Evolutionary conservation across 2,797 vertebrate genomes (phyloP), one percentile per base, ranked within the genome.

Genomic region (Erethizon dorsatum): DNA sequence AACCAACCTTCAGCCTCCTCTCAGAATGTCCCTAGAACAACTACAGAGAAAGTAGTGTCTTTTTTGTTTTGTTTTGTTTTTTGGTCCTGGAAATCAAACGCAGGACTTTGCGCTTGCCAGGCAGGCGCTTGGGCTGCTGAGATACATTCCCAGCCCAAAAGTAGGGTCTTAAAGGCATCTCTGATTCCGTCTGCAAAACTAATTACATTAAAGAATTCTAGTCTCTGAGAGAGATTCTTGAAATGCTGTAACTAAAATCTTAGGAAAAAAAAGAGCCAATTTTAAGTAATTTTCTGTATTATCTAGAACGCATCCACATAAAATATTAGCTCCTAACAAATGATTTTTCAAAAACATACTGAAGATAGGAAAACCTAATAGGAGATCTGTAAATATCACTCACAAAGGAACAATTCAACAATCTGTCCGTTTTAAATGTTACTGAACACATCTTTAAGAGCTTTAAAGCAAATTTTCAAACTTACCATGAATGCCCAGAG

Each of bases 391-490:
- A 94, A 95, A 84, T 89, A 84, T 24, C 7, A 91, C 26, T 28
- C 28, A 87, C 33, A 91, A 92, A 95, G 52, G 37, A 85, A 96
- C 1, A 89, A 73, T 85, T 83, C 37, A 95, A 59, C 24, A 20
- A 69, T 80, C 45, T 91, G 17, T 69, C 14, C 47, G n/a, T 87
- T 92, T 86, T 86, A 91, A 96, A 77, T 31, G 45, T 80, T 26
- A 89, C 26, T 86, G 54, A 96, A 9, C 12, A 91, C 12, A 85
- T 82, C 41, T 86, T 94, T 71, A 71, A 83, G 47, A 92, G 31
- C 45, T 37, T 95, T 92, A 84, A 87, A 87, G 96, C 57, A 71
- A 85, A 65, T n/a, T 83, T 85, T 65, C n/a, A 95, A 12, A 77
- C 41, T 95, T 54, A 54, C 50, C 37, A 18, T 67, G 14, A 86